Conservation (phyloP, 2,797 vertebrate species). For the Dromococcyx pavoninus region DNA sequence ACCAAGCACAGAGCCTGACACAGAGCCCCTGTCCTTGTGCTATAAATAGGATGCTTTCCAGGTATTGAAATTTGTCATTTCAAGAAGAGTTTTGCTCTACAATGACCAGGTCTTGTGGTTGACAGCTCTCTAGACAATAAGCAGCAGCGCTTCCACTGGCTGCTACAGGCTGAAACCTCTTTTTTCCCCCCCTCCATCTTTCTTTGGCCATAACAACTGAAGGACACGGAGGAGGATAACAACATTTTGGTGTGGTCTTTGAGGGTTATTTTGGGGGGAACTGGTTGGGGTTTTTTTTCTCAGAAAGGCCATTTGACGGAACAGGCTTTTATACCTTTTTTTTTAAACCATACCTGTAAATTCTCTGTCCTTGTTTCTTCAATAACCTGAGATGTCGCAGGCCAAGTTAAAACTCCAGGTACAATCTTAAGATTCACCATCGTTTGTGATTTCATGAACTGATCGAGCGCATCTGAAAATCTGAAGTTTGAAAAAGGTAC, state of each 20-base stretch:
- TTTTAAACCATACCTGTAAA: conserved; percentile 69
- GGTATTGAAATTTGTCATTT: rapidly evolving
- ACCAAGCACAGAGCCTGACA: background rate
- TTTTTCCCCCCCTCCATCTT: rapidly evolving
- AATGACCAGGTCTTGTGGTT: background rate
- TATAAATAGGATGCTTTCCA: background rate
- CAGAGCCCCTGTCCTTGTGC: background rate
- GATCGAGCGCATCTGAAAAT: conserved; percentile 82
- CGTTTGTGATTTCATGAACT: conserved; percentile 84
- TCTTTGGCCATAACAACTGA: too few species aligned
- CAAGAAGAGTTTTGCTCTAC: background rate
- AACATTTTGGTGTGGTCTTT: too few species aligned
- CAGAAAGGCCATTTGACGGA: background rate
- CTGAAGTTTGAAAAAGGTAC: conserved; percentile 64
- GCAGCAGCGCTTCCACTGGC: background rate
- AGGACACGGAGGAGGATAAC: background rate
- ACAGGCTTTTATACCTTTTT: background rate
- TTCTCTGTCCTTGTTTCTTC: conserved; percentile 82
- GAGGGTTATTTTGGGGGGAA: too few species aligned
- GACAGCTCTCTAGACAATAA: background rate
- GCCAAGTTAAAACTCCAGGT: conserved; percentile 91
- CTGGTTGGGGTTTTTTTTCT: background rate
- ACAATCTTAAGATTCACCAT: conserved; percentile 84
- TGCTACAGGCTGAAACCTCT: background rate
- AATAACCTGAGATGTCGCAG: conserved; percentile 84